Percentiles rank a stretch among this genome's conserved stretches.
Conservation (phyloP, 1,140 invertebrate species). For the Anadara kagoshimensis region DNA sequence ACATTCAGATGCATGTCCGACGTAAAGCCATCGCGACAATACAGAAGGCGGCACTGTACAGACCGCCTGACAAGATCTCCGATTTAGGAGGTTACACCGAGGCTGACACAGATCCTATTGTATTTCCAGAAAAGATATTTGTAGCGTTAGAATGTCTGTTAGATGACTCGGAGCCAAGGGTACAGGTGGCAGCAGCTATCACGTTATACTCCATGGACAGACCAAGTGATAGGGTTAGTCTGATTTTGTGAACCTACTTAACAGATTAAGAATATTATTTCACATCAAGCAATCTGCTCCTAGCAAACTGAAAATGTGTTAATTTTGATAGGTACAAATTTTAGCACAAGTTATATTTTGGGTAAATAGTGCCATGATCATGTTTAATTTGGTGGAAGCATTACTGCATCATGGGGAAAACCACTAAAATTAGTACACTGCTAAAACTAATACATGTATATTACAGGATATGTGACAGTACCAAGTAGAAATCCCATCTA, state of each 20-base stretch:
- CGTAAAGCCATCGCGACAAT: conserved; percentile 69
- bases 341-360: too few relatives aligned
- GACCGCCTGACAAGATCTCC: background rate
- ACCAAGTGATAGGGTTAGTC: conserved; percentile 59
- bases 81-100: background rate
- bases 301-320: too few relatives aligned
- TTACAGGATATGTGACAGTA: too few relatives aligned
- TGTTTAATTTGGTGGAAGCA: too few relatives aligned
- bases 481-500: too few relatives aligned
- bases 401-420: too few relatives aligned
- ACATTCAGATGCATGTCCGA: conserved; percentile 70
- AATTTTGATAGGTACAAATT: too few relatives aligned
- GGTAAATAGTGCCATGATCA: too few relatives aligned
- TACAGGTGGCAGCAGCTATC: conserved; percentile 68
- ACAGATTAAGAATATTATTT: background rate
- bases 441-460: too few relatives aligned
- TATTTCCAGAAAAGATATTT: conserved; percentile 62
- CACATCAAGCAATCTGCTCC: too few relatives aligned
- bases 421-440: too few relatives aligned
- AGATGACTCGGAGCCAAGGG: conserved; percentile 62
- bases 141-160: conserved; percentile 67
- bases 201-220: conserved; percentile 65
- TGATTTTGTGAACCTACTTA: background rate
- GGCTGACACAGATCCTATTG: background rate
- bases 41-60: conserved; percentile 64